Percentiles rank a stretch among this genome's conserved stretches.
Evolutionary conservation across 2,888 invertebrate genomes (phyloP).

Genomic region (Polyommatus iphigenia): DNA sequence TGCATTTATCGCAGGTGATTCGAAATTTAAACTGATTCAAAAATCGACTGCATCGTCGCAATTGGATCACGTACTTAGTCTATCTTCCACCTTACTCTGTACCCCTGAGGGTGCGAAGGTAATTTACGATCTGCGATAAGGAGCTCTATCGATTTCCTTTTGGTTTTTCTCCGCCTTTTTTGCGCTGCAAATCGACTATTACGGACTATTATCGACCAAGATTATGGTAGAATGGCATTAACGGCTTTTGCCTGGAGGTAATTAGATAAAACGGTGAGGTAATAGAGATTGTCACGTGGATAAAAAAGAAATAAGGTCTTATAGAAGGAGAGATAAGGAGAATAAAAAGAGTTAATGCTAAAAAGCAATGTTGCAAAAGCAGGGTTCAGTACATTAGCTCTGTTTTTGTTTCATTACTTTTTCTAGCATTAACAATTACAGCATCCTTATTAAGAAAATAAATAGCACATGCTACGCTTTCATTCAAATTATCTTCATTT

Average conservation of each 20-base stretch:
- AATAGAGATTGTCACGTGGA: not conserved
- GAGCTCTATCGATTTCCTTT: slow-evolving; percentile 75
- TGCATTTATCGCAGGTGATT: not conserved
- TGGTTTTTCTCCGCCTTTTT: slow-evolving; percentile 70
- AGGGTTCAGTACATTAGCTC: not conserved
- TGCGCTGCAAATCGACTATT: slow-evolving; percentile 72
- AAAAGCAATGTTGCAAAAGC: not conserved
- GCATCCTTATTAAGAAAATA: slow-evolving; percentile 1
- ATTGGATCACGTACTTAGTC: slow-evolving; percentile 79
- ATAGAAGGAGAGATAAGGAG: not conserved
- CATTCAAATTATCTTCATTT: not conserved
- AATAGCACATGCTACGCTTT: not conserved
- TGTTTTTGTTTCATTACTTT: not conserved
- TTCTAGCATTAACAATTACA: not conserved
- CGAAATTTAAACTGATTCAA: not conserved
- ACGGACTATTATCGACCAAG: slow-evolving; percentile 64
- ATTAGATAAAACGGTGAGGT: slow-evolving; percentile 7
- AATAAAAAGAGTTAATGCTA: not conserved
- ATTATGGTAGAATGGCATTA: slow-evolving; percentile 50
- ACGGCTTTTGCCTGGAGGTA: slow-evolving; percentile 25
- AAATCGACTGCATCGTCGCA: slow-evolving; percentile 72
- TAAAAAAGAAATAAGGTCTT: not conserved
- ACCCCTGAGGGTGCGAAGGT: slow-evolving; percentile 71
- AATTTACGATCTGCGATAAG: slow-evolving; percentile 78
- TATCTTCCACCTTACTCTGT: slow-evolving; percentile 62